Evolutionary conservation across 2,113 vertebrate genomes (phyloP).

Genomic region (Coregonus clupeaformis): DNA sequence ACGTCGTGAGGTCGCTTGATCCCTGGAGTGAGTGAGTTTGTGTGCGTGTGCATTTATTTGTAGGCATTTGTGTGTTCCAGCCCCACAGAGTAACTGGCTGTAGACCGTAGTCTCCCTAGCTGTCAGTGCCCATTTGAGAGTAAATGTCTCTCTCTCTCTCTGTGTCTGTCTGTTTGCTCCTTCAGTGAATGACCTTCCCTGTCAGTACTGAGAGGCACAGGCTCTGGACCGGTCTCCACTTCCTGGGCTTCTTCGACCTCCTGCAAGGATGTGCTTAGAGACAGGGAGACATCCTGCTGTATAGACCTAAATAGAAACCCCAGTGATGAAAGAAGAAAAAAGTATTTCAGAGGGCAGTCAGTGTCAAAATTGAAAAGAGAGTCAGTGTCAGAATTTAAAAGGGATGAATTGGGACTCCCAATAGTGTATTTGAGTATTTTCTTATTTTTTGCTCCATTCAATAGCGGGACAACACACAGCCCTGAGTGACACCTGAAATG

Average conservation of each 20-base stretch:
- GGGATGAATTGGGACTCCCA: neutral
- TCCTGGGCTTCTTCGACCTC: neutral
- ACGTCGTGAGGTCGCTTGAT: too few relatives aligned
- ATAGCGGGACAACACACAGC: too few relatives aligned
- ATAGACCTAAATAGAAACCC: neutral
- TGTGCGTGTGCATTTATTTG: too few relatives aligned
- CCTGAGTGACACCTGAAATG: neutral
- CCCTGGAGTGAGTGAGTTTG: too few relatives aligned
- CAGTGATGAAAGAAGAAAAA: neutral
- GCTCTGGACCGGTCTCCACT: neutral
- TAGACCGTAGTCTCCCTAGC: neutral
- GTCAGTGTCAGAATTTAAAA: neutral
- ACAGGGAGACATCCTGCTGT: neutral
- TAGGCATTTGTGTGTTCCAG: too few relatives aligned
- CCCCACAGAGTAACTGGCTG: too few relatives aligned
- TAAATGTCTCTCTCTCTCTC: neutral
- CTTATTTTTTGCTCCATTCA: conserved; percentile 8
- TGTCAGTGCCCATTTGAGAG: conserved; percentile 3
- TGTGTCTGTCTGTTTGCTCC: neutral
- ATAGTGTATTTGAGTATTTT: neutral
- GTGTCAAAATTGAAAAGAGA: neutral
- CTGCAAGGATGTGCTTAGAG: neutral
- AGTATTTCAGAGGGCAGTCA: neutral
- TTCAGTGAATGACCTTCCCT: conserved; percentile 6
- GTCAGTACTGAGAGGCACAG: conserved; percentile 3